A percentile compares a stretch with the other conserved stretches of the same genome.
These are phyloP conservation scores for Forbesichthys papilliferus DNA, from an alignment of 2,113 vertebrate genomes.

Conservation along the genomic window DNA sequence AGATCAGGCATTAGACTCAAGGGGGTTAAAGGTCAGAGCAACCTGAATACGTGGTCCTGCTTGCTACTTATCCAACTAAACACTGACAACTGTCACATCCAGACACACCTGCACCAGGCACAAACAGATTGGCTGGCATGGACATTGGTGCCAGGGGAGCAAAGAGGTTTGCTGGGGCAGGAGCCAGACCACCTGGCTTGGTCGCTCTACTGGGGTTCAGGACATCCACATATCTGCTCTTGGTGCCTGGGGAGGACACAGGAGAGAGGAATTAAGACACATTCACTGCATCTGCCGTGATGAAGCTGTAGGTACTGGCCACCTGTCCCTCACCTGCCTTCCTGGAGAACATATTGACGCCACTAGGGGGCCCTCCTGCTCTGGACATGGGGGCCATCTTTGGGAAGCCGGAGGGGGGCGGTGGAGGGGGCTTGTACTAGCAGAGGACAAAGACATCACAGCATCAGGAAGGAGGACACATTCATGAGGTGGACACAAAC, in stretches of 20 bases:
- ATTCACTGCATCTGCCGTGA: no score
- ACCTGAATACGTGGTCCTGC: no score
- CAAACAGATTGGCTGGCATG: conserved; percentile 85
- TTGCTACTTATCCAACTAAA: no score
- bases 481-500: background rate
- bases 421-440: conserved; percentile 87
- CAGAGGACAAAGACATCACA: conserved; percentile 14
- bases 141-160: conserved; percentile 93
- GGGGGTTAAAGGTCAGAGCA: no score
- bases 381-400: conserved; percentile 70
- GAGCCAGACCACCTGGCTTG: conserved; percentile 70
- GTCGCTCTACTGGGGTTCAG: conserved; percentile 83
- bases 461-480: background rate
- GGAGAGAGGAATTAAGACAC: background rate
- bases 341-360: conserved; percentile 91
- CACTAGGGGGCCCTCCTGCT: conserved; percentile 64
- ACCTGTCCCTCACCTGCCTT: conserved; percentile 84
- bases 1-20: no score
- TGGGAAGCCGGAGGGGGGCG: conserved; percentile 86
- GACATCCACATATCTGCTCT: conserved; percentile 90
- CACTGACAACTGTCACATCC: background rate
- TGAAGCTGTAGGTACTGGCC: background rate
- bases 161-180: conserved; percentile 87
- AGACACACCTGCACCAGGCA: conserved; percentile 85
- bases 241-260: conserved; percentile 65